Evolutionary conservation across 2,113 vertebrate species (phyloP).

Genomic region (Sebastes schlegelii): DNA sequence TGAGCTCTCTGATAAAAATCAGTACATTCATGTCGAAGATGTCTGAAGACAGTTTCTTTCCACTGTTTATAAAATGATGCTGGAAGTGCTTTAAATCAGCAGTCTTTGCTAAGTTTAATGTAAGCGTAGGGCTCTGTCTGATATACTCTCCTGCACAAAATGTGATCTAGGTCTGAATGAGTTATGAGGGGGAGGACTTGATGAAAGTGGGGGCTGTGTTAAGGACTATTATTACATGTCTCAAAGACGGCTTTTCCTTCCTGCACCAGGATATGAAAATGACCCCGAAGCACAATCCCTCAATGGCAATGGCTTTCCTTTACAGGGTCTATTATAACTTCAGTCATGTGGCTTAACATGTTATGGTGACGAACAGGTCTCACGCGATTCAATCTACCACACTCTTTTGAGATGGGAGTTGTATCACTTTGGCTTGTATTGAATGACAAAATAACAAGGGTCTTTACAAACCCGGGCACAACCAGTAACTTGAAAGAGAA

Average conservation of each 20-base stretch:
- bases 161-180: conserved; percentile 36
- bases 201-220: conserved; percentile 53
- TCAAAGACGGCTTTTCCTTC: conserved; percentile 56
- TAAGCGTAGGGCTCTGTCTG: conserved; percentile 21
- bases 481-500: conserved; percentile 11
- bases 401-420: conserved; percentile 5
- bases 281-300: conserved; percentile 45
- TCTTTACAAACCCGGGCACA: conserved; percentile 1
- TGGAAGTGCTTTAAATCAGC: conserved; percentile 37
- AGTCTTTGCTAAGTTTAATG: conserved; percentile 22
- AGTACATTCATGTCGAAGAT: conserved; percentile 17
- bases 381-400: not conserved
- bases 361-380: conserved; percentile 12
- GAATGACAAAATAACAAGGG: not conserved
- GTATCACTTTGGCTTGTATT: conserved; percentile 17
- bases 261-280: conserved; percentile 55
- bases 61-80: conserved; percentile 15
- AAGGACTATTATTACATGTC: conserved; percentile 64
- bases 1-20: conserved; percentile 6
- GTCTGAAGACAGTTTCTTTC: conserved; percentile 6
- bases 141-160: conserved; percentile 28
- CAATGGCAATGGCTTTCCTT: conserved; percentile 31
- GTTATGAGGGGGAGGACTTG: conserved; percentile 49
- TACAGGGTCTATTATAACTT: conserved; percentile 30
- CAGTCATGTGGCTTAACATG: conserved; percentile 32